Percentiles rank a stretch among this genome's conserved stretches.
Evolutionary conservation across 2,797 vertebrate genomes (phyloP).

Genomic region (Lindbergichthys nudifrons): DNA sequence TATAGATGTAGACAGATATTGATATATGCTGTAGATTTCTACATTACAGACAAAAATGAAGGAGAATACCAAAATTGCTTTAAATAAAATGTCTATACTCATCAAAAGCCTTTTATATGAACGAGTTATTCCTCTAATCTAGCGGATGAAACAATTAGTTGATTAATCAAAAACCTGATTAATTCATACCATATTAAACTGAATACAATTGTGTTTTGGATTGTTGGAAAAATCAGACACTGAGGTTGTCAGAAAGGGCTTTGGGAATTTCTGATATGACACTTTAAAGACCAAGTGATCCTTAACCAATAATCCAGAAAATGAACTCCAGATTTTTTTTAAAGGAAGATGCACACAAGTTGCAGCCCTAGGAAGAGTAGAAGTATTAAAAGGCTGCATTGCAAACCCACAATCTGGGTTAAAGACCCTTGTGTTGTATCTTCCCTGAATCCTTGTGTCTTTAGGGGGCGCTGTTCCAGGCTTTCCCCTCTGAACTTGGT

Average conservation of each 20-base stretch:
- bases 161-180: not conserved
- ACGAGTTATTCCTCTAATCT: not conserved
- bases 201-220: not conserved
- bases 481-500: not conserved
- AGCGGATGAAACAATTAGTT: not conserved
- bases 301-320: not conserved
- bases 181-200: not conserved
- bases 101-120: not conserved
- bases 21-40: not conserved
- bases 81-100: not conserved
- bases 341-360: not conserved
- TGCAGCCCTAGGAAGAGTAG: not conserved
- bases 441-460: not conserved
- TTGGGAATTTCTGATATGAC: not conserved
- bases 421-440: not conserved
- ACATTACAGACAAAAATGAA: too few relatives aligned
- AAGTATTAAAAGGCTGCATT: not conserved
- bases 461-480: conserved; percentile 3
- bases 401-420: not conserved
- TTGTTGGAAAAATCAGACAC: not conserved
- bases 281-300: not conserved
- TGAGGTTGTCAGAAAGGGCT: too few relatives aligned
- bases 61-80: not conserved
- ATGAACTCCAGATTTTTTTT: not conserved
- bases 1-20: too few relatives aligned